Percentiles rank a stretch among this genome's conserved stretches.
Conservation (phyloP, 2,888 invertebrate genomes). For the Tetragonisca angustula region DNA sequence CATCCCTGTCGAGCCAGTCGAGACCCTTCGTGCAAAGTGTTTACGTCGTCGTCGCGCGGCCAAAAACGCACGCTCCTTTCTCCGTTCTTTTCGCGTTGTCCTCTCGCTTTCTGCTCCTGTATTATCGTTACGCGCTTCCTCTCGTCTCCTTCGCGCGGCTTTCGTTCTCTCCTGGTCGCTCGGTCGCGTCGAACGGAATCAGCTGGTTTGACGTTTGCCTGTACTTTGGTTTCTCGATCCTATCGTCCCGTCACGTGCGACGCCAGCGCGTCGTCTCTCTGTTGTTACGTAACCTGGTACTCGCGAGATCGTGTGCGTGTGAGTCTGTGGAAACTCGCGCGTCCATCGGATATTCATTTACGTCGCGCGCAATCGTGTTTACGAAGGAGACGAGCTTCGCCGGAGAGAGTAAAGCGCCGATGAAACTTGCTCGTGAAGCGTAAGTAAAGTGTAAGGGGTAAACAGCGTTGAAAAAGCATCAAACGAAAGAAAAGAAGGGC, state of each 20-base stretch:
- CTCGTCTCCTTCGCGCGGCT: background rate
- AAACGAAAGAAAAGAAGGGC: too few relatives aligned
- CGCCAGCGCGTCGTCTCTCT: background rate
- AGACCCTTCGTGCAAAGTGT: slow-evolving; percentile 71
- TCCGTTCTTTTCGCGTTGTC: background rate
- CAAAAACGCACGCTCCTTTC: slow-evolving; percentile 51
- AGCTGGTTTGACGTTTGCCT: background rate
- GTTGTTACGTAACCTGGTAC: background rate
- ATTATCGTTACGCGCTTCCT: background rate
- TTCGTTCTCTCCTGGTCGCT: background rate
- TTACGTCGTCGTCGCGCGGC: slow-evolving; percentile 71
- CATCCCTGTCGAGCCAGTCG: slow-evolving; percentile 70
- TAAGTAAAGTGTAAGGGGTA: slow-evolving; percentile 1
- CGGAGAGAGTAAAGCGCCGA: slow-evolving; percentile 3
- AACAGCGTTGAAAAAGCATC: background rate
- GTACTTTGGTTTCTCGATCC: background rate
- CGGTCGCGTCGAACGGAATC: background rate
- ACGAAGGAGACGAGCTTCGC: background rate
- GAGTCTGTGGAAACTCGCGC: background rate
- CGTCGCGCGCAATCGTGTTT: slow-evolving; percentile 9
- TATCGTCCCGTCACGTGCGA: slow-evolving; percentile 1
- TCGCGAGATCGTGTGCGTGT: background rate
- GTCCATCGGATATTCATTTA: background rate
- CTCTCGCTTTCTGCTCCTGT: background rate
- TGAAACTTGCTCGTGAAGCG: background rate